phyloP scores from a whole-genome alignment of 2,113 vertebrate genomes.

The Myxocyprinus asiaticus region DNA sequence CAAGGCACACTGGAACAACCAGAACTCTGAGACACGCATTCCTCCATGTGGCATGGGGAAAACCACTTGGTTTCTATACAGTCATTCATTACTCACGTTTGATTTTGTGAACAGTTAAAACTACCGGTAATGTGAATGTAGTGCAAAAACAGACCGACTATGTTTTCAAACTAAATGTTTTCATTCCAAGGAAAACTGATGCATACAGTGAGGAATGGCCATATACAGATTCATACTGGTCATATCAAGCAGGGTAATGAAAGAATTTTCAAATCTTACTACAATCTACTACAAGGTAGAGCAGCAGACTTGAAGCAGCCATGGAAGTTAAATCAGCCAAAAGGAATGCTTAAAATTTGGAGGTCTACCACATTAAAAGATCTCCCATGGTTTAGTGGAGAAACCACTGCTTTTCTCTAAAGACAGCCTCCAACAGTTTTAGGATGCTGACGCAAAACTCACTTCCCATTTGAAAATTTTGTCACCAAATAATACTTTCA shows the following conservation, averaged over 20 bases:
- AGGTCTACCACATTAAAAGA: conserved; percentile 69
- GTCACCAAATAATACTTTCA: no score
- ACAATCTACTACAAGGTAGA: conserved; percentile 41
- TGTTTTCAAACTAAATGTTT: background rate
- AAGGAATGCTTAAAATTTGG: conserved; percentile 61
- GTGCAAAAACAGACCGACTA: background rate
- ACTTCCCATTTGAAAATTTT: no score
- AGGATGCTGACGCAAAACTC: conserved; percentile 44
- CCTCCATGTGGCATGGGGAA: background rate
- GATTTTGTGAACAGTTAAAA: background rate
- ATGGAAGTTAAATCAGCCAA: conserved; percentile 65
- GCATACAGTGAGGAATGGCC: conserved; percentile 2
- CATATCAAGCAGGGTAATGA: conserved; percentile 52
- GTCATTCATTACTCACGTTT: background rate
- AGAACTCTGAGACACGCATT: background rate
- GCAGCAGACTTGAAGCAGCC: conserved; percentile 29
- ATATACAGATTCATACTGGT: background rate
- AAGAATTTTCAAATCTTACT: conserved; percentile 54
- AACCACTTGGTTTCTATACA: background rate
- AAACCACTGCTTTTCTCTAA: conserved; percentile 43
- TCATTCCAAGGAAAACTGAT: background rate
- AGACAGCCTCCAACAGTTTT: conserved; percentile 48
- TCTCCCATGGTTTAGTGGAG: conserved; percentile 53
- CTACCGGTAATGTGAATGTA: background rate
- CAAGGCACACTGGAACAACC: background rate